These are phyloP conservation scores for Siniperca obscura DNA, from an alignment of 2,797 vertebrate species.

Conservation along the genomic window DNA sequence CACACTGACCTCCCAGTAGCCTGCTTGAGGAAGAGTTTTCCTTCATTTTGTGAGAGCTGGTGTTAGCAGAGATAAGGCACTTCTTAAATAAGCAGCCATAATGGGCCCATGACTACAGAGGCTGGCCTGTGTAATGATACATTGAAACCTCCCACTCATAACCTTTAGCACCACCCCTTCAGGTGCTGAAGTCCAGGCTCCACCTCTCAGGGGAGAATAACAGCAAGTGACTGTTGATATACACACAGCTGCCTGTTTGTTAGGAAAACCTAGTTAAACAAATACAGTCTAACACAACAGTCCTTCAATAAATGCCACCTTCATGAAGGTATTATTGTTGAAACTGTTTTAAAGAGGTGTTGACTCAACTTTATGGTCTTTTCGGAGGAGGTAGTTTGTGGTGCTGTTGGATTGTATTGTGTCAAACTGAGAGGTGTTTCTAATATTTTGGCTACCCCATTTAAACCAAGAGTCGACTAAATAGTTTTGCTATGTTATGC, in stretches of 20 bases:
- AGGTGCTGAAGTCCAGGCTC: conserved; percentile 51
- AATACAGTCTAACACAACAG: not conserved
- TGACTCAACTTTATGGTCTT: not conserved
- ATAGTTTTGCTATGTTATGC: not conserved
- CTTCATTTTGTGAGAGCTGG: conserved; percentile 50
- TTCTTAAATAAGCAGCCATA: conserved; percentile 26
- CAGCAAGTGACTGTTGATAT: not conserved
- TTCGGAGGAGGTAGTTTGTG: not conserved
- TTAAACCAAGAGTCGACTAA: not conserved
- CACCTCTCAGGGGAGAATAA: conserved; percentile 24
- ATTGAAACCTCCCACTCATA: conserved; percentile 37
- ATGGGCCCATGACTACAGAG: conserved; percentile 30
- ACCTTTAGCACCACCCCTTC: conserved; percentile 15
- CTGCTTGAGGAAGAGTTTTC: conserved; percentile 33
- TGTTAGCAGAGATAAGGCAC: conserved; percentile 22
- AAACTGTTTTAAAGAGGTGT: not conserved
- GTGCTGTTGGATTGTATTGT: not conserved
- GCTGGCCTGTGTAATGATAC: conserved; percentile 35
- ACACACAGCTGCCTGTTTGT: conserved; percentile 2
- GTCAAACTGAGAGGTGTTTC: not conserved
- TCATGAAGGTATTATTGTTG: not conserved
- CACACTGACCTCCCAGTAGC: conserved; percentile 50
- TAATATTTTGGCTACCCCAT: not conserved
- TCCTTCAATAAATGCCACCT: not conserved
- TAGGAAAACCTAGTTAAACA: not conserved